A percentile compares a stretch with the other conserved stretches of the same genome.
These are phyloP conservation scores for Cantharis rustica DNA, from an alignment of 2,888 invertebrate genomes.

Conservation along the genomic window DNA sequence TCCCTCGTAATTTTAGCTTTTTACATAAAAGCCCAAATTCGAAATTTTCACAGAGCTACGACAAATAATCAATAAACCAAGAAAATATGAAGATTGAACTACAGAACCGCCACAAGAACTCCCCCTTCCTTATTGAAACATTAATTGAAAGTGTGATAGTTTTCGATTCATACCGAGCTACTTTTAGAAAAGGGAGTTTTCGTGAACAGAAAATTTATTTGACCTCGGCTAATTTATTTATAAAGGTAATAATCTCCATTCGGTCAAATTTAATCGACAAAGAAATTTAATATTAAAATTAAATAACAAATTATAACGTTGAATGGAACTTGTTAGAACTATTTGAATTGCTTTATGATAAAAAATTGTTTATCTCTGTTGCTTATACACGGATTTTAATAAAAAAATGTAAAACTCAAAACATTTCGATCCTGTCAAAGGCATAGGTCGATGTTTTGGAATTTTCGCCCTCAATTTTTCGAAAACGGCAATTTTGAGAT, in stretches of 20 bases:
- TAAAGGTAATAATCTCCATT: background rate
- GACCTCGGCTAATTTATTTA: background rate
- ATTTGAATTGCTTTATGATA: background rate
- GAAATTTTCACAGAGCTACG: too few species aligned
- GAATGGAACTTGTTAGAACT: background rate
- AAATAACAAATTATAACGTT: background rate
- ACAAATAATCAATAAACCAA: background rate
- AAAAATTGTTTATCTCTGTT: background rate
- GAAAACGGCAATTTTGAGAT: too few species aligned
- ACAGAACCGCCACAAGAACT: background rate
- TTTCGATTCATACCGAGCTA: background rate
- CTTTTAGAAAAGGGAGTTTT: background rate
- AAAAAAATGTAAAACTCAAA: too few species aligned
- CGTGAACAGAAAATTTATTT: background rate
- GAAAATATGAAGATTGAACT: background rate
- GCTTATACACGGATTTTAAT: background rate
- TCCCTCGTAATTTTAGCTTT: background rate
- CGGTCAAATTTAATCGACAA: background rate
- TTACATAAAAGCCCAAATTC: background rate
- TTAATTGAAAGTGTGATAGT: background rate
- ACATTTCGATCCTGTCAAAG: too few species aligned
- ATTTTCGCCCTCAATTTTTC: too few species aligned
- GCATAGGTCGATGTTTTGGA: too few species aligned
- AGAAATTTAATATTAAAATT: background rate
- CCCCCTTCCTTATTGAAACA: background rate